Base-by-base conservation (phyloP, 2,888 invertebrate species). In the Nudaria mundana region DNA sequence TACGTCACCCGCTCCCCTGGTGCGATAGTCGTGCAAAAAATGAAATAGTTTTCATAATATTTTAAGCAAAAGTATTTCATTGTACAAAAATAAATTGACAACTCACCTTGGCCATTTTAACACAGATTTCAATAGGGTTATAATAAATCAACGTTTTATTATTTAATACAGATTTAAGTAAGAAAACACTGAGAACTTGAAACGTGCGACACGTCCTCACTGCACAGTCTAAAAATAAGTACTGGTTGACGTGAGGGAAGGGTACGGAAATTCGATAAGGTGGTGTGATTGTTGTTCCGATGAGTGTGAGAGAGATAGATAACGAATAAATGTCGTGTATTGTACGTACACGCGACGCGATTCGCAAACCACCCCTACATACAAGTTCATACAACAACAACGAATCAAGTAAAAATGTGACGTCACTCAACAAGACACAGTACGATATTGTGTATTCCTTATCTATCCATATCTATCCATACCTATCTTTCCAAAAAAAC, bases 61-160 rank as follows among this genome's bases (percentile, higher is more conserved):
- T 6, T 32, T 10, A 8, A 30, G 7, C 25, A n/a, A 16, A 20
- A 14, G 3, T 2, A 11, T 8, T 22, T 10, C 7, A 25, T 13
- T 15, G 22, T 16, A 11, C 16, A 15, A 20, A 22, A 47, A 48
- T 43, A 20, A 20, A 5, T 2, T 20, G 47, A 41, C 12, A 54
- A 52, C 47, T 84, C 85, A 86, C 86, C 87, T 86, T 84, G 5
- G 87, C 84, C 86, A 86, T 84, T 46, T 52, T 64, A 57, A 59
- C 52, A 52, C 45, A 44, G 51, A 50, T 44, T 30, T 50, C 59
- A 56, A 60, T 51, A 54, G 51, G 44, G 44, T 46, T 55, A 48
- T 45, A 44, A 48, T 51, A 57, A 37, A 46, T 46, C 45, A 45
- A 46, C 46, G 54, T 61, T 56, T 64, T 63, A 60, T 66, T 66